phyloP scores from a whole-genome alignment of 2,113 vertebrate genomes.

The Menidia beryllina region DNA sequence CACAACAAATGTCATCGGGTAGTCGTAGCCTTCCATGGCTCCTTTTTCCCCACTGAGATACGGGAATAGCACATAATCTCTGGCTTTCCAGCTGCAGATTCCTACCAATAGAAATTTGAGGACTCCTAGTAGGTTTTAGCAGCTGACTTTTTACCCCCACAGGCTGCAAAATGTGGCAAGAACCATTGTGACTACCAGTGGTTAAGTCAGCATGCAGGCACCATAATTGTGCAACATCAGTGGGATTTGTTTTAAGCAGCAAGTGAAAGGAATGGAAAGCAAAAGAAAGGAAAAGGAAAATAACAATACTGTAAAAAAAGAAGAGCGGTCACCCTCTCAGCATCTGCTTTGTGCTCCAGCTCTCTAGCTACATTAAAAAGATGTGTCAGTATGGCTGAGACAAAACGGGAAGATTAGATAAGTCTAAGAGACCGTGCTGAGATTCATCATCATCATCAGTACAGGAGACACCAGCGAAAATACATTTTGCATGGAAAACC shows the following conservation, averaged over 20 bases:
- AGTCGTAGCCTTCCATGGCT: constrained; percentile 1
- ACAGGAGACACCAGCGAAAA: constrained; percentile 39
- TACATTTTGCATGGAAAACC: constrained; percentile 59
- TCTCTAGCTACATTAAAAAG: constrained; percentile 55
- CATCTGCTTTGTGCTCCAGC: constrained; percentile 56
- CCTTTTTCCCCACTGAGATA: background rate
- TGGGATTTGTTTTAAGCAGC: constrained; percentile 32
- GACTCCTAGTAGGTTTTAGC: constrained; percentile 8
- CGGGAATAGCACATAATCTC: background rate
- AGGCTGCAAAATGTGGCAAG: background rate
- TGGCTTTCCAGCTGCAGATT: constrained; percentile 4
- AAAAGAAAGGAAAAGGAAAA: background rate
- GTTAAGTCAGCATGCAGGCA: constrained; percentile 10
- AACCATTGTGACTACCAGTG: constrained; percentile 12
- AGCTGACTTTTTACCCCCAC: background rate
- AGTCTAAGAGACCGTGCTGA: constrained; percentile 45
- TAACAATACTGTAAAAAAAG: background rate
- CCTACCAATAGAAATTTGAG: background rate
- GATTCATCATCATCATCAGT: constrained; percentile 70
- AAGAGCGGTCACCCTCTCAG: constrained; percentile 26
- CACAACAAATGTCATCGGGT: constrained; percentile 4
- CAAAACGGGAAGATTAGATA: constrained; percentile 6
- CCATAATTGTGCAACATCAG: background rate
- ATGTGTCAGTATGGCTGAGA: constrained; percentile 50
- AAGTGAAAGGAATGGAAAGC: constrained; percentile 9